Evolutionary conservation across 2,797 vertebrate species (phyloP), one percentile per base, ranked within the genome.

Genomic region (Apodemus agrarius): DNA sequence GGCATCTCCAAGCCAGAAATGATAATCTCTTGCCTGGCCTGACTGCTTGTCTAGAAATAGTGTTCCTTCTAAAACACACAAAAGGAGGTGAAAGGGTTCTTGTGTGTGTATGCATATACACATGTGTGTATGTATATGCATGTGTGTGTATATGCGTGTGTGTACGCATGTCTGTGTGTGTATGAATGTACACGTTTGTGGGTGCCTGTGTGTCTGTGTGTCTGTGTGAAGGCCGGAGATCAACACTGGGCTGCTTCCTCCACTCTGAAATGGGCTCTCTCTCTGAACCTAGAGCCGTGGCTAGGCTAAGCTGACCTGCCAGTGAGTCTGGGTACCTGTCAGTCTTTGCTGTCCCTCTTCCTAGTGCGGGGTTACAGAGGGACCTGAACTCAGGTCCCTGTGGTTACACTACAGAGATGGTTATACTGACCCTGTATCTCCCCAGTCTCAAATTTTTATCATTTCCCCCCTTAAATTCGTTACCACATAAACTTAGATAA

Each of bases 111-210:
- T 63, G 61, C 3, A 2, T 21, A 21, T 57, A 19, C 5, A 17
- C 13, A 1, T 31, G 29, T 29, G 6, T 65, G 11, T 5, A 4
- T 10, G 22, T 31, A 10, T 75, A 4, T 75, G 37, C 24, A 0
- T 31, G 4, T 29, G 26, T 65, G 11, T n/a, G n/a, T n/a, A n/a
- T 65, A 5, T 63, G 9, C 8, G 2, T 61, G 26, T 63, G 26
- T 29, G 2, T 31, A 1, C 3, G 10, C 29, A 1, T 65, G 12
- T 14, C 4, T 65, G 11, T 10, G 1, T 65, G 4, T 4, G 1
- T 29, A 26, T 29, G 8, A 29, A 11, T 29, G 3, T 29, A 4
- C 2, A 10, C 6, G 31, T 19, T 1, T 31, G 12, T 65, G 26
- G 3, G 3, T 29, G 10, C 12, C 10, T 14, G 26, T 34, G 29